phyloP scores from a whole-genome alignment of 1,140 invertebrate species.

The Apis florea region DNA sequence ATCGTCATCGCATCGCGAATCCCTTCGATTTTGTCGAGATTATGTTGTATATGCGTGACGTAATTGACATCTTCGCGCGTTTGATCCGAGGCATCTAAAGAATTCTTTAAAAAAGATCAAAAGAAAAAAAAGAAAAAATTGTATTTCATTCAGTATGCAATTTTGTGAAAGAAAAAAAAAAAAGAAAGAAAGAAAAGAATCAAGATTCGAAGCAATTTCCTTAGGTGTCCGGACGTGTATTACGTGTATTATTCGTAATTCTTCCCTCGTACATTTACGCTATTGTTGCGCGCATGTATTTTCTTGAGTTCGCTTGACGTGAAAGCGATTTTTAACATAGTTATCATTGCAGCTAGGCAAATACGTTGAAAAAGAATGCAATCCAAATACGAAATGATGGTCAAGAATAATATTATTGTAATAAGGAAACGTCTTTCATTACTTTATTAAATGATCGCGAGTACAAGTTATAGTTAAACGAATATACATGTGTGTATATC shows the following conservation, averaged over 20 bases:
- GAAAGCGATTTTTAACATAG: slow-evolving; percentile 45
- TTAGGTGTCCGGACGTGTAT: background rate
- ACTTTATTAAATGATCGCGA: slow-evolving; percentile 72
- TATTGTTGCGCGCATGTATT: slow-evolving; percentile 4
- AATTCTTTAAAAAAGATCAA: background rate
- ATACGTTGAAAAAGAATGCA: slow-evolving; percentile 58
- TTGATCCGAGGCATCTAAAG: background rate
- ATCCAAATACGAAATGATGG: slow-evolving; percentile 57
- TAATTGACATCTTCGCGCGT: background rate
- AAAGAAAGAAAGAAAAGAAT: background rate
- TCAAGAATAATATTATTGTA: slow-evolving; percentile 66
- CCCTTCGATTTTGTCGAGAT: slow-evolving; percentile 1
- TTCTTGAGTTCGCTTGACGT: slow-evolving; percentile 37
- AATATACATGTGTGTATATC: slow-evolving; percentile 44
- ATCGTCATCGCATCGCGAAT: slow-evolving; percentile 5
- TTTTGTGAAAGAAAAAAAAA: too few species aligned
- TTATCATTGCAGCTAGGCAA: slow-evolving; percentile 37
- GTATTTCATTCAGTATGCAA: background rate
- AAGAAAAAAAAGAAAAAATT: background rate
- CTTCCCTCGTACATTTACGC: slow-evolving; percentile 6
- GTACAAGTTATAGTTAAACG: slow-evolving; percentile 67
- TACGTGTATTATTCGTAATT: background rate
- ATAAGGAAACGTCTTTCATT: slow-evolving; percentile 77
- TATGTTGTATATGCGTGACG: background rate
- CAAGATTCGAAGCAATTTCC: background rate